Percentiles rank a stretch among this genome's conserved stretches.
phyloP scores from a whole-genome alignment of 2,113 vertebrate species.

The Paralichthys olivaceus region DNA sequence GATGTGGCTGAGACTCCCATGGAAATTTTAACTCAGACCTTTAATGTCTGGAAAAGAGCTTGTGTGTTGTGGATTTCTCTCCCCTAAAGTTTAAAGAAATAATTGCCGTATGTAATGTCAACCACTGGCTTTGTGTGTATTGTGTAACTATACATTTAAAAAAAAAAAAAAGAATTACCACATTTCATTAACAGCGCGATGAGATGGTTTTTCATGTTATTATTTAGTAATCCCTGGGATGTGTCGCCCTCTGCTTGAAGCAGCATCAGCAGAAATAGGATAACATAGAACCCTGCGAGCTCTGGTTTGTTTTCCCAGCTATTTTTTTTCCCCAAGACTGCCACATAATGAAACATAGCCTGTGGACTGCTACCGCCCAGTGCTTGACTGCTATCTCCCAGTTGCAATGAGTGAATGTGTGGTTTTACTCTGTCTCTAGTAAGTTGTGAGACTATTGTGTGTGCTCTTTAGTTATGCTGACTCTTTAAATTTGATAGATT shows the following conservation, averaged over 20 bases:
- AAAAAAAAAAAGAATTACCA: slow-evolving; percentile 27
- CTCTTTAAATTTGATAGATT: not conserved
- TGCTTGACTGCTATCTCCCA: slow-evolving; percentile 31
- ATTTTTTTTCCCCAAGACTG: slow-evolving; percentile 44
- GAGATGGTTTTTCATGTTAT: slow-evolving; percentile 42
- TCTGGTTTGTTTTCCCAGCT: slow-evolving; percentile 56
- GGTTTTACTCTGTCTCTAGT: not conserved
- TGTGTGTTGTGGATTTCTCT: slow-evolving; percentile 59
- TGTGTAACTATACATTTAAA: slow-evolving; percentile 37
- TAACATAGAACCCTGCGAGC: slow-evolving; percentile 33
- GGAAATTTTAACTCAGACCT: slow-evolving; percentile 80
- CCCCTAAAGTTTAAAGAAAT: slow-evolving; percentile 72
- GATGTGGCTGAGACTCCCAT: slow-evolving; percentile 78
- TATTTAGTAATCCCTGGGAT: slow-evolving; percentile 61
- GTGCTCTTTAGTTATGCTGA: not conserved
- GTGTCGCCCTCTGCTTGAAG: slow-evolving; percentile 57
- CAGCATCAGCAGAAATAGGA: slow-evolving; percentile 66
- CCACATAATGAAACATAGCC: slow-evolving; percentile 50
- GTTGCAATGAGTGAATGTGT: slow-evolving; percentile 16
- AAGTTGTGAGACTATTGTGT: not conserved
- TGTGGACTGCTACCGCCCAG: slow-evolving; percentile 39
- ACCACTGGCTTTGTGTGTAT: slow-evolving; percentile 53
- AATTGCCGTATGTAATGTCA: slow-evolving; percentile 74
- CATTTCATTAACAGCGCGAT: slow-evolving; percentile 55
- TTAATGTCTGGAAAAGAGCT: slow-evolving; percentile 79